A percentile compares a stretch with the other conserved stretches of the same genome.
phyloP scores from a whole-genome alignment of 2,888 invertebrate species.

The Temnothorax ravouxi region DNA sequence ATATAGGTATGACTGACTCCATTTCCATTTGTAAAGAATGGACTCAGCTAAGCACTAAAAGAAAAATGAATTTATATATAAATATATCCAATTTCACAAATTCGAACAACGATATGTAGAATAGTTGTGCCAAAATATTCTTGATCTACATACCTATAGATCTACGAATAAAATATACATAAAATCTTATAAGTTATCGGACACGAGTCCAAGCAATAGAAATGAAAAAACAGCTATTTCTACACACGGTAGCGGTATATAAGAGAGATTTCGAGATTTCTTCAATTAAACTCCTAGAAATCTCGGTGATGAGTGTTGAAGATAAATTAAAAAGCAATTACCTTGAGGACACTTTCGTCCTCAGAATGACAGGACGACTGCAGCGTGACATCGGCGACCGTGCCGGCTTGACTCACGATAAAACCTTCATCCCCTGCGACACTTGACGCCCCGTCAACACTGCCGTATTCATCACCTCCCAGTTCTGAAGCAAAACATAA shows the following conservation, averaged over 20 bases:
- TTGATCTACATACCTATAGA: background rate
- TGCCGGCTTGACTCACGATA: conserved; percentile 98
- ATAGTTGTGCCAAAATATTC: background rate
- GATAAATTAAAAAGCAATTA: conserved; percentile 84
- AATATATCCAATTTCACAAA: background rate
- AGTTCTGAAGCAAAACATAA: conserved; percentile 89
- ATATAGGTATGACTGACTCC: background rate
- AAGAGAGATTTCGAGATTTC: conserved; percentile 1
- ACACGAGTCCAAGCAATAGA: background rate
- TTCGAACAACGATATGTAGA: background rate
- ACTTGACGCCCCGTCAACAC: conserved; percentile 97
- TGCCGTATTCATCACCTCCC: conserved; percentile 98
- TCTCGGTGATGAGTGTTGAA: conserved; percentile 16
- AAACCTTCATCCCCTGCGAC: conserved; percentile 97
- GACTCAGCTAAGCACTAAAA: background rate
- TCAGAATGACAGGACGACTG: conserved; percentile 98
- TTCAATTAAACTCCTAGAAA: conserved; percentile 5
- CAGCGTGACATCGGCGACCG: conserved; percentile 97
- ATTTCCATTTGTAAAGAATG: background rate
- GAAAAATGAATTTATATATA: background rate
- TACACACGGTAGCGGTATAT: background rate
- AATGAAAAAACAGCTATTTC: background rate
- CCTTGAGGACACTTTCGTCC: conserved; percentile 98
- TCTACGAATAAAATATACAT: background rate
- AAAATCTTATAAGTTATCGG: background rate